These are phyloP conservation scores for Hypotaenidia philippensis DNA, from an alignment of 2,797 vertebrate species.

Conservation along the genomic window DNA sequence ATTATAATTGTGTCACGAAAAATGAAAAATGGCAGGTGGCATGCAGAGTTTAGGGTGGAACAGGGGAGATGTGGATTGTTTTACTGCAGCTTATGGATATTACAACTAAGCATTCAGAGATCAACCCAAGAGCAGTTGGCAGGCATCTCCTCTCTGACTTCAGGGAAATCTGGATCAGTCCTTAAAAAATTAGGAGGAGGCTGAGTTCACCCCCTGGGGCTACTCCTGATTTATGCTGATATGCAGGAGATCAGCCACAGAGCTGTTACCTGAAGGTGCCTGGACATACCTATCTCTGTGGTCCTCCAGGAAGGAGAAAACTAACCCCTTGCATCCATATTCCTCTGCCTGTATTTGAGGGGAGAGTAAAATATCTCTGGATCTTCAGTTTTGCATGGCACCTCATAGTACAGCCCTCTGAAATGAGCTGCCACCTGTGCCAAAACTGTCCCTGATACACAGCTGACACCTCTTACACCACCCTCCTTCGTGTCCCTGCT, in stretches of 20 bases:
- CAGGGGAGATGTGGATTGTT: background rate
- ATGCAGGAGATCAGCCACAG: background rate
- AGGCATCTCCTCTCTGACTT: background rate
- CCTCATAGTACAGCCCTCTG: background rate
- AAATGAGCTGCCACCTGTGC: background rate
- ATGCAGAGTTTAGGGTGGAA: constrained; percentile 2
- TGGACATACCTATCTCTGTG: background rate
- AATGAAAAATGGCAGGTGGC: constrained; percentile 51
- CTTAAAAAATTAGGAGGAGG: background rate
- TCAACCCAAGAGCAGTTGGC: background rate
- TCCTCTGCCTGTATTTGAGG: background rate
- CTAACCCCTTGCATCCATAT: background rate
- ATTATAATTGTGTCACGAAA: background rate
- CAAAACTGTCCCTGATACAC: fast-evolving
- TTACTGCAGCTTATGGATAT: background rate
- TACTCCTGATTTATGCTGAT: background rate
- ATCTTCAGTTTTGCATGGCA: background rate
- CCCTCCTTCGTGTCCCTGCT: background rate
- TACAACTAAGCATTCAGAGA: background rate
- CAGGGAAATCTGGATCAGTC: background rate
- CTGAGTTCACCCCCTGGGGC: background rate
- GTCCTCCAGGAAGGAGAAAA: background rate
- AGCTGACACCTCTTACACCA: background rate
- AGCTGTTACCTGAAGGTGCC: background rate
- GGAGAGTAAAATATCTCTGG: background rate